A percentile compares a stretch with the other conserved stretches of the same genome.
phyloP scores from a whole-genome alignment of 2,888 invertebrate genomes.

The Gymnoscelis rufifasciata region DNA sequence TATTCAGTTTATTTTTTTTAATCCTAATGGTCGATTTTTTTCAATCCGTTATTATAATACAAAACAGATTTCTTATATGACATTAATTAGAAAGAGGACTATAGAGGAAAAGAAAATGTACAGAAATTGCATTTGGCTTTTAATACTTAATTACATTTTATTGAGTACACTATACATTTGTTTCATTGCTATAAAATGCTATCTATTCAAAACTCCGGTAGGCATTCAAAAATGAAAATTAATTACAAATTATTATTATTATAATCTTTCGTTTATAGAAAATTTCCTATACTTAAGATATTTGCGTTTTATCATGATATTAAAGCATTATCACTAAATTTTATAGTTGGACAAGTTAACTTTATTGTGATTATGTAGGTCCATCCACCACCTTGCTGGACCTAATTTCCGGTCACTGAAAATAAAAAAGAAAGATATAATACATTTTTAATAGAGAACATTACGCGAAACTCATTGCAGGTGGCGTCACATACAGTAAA shows the following conservation, averaged over 20 bases:
- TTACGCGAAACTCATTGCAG: no score
- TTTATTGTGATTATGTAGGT: slow-evolving; percentile 66
- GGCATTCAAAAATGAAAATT: slow-evolving; percentile 73
- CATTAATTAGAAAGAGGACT: slow-evolving; percentile 20
- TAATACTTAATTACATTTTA: slow-evolving; percentile 78
- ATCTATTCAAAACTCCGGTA: slow-evolving; percentile 77
- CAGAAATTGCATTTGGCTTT: slow-evolving; percentile 71
- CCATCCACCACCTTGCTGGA: slow-evolving; percentile 49
- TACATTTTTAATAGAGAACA: not conserved
- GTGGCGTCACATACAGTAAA: no score
- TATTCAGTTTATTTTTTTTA: slow-evolving; percentile 34
- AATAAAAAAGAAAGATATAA: slow-evolving; percentile 32
- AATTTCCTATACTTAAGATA: slow-evolving; percentile 75
- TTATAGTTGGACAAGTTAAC: slow-evolving; percentile 74
- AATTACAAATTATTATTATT: slow-evolving; percentile 65
- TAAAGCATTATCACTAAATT: slow-evolving; percentile 78
- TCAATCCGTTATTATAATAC: slow-evolving; percentile 11
- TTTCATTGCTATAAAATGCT: slow-evolving; percentile 79
- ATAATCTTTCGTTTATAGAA: slow-evolving; percentile 73
- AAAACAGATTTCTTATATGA: slow-evolving; percentile 11
- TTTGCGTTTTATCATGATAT: slow-evolving; percentile 76
- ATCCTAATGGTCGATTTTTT: slow-evolving; percentile 22
- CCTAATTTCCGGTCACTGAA: slow-evolving; percentile 62
- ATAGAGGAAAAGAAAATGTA: slow-evolving; percentile 42
- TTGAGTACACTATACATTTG: slow-evolving; percentile 78